Conservation (phyloP, 2,113 vertebrate genomes). For the Salvelinus fontinalis region DNA sequence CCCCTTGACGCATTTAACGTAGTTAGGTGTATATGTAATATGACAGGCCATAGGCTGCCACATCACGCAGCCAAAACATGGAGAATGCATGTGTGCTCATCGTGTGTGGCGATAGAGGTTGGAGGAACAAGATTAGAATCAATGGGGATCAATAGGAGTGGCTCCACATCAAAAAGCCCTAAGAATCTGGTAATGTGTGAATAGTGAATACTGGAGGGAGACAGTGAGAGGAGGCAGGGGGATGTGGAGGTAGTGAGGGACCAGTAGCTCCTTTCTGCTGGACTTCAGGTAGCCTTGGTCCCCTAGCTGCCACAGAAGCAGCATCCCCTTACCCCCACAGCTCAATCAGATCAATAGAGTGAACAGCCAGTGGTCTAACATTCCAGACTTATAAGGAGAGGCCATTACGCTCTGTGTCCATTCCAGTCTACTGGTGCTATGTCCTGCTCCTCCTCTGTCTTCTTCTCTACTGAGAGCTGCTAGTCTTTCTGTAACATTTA, state of each 20-base stretch:
- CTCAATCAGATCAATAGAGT: slow-evolving; percentile 52
- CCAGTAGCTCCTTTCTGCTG: slow-evolving; percentile 20
- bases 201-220: slow-evolving; percentile 3
- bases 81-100: not conserved
- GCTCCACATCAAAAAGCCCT: not conserved
- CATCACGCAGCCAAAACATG: not conserved
- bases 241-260: slow-evolving; percentile 23
- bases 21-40: not conserved
- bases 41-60: not conserved
- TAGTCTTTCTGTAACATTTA: too few species aligned
- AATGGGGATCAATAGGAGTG: slow-evolving; percentile 6
- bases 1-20: not conserved
- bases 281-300: slow-evolving; percentile 30
- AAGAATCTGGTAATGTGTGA: slow-evolving; percentile 11
- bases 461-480: not conserved
- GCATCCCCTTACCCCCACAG: slow-evolving; percentile 47
- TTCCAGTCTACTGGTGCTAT: slow-evolving; percentile 4
- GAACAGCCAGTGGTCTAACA: slow-evolving; percentile 21
- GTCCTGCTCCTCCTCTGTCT: not conserved
- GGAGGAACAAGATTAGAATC: slow-evolving; percentile 10
- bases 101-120: slow-evolving; percentile 1
- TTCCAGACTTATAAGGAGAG: not conserved
- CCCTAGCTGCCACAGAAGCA: slow-evolving; percentile 41
- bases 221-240: not conserved
- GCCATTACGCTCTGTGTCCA: slow-evolving; percentile 15